Conservation (phyloP, 2,797 vertebrate species). For the Gymnoscopelus braueri region DNA sequence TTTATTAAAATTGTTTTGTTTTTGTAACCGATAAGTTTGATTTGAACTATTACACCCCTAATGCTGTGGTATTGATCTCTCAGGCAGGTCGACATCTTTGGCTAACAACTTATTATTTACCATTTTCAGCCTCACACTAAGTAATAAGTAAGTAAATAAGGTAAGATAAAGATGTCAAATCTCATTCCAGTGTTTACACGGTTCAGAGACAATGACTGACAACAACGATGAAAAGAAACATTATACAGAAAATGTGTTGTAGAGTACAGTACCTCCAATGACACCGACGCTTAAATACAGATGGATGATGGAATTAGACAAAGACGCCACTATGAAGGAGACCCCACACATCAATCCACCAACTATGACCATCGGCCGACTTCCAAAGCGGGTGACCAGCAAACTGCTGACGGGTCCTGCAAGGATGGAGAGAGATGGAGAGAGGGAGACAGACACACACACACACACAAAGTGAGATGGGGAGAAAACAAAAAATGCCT, state of each 20-base stretch:
- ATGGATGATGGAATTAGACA: slow-evolving; percentile 83
- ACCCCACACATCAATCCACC: slow-evolving; percentile 83
- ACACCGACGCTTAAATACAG: slow-evolving; percentile 85
- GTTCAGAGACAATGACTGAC: background rate
- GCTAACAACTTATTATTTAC: no score
- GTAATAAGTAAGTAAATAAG: no score
- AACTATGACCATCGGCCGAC: slow-evolving; percentile 83
- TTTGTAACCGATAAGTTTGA: no score
- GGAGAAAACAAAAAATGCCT: no score
- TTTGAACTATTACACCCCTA: no score
- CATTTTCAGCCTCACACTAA: no score
- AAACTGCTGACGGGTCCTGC: slow-evolving; percentile 85
- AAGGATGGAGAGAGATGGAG: slow-evolving; percentile 1
- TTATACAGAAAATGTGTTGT: slow-evolving; percentile 1
- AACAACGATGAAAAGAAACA: background rate
- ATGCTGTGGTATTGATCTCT: no score
- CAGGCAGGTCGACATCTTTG: no score
- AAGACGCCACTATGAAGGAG: slow-evolving; percentile 83
- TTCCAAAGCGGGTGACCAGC: slow-evolving; percentile 84
- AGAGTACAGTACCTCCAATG: slow-evolving; percentile 80
- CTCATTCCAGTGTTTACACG: no score
- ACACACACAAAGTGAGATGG: no score
- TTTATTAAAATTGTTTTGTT: no score
- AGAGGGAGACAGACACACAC: background rate
- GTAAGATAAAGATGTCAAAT: no score